phyloP scores from a whole-genome alignment of 2,888 invertebrate species.

The Pocota personata region DNA sequence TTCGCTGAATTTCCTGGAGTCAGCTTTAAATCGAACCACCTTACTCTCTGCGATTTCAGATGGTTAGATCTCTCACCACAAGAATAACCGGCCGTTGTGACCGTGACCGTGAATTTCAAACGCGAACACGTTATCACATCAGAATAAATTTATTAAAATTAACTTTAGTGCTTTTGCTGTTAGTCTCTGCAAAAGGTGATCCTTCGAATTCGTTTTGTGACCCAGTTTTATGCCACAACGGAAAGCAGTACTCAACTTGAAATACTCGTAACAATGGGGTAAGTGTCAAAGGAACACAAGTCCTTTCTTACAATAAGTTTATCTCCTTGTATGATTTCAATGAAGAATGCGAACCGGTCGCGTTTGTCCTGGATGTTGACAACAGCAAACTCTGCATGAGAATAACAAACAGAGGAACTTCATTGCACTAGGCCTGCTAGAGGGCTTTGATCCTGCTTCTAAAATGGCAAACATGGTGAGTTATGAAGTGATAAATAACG shows the following conservation, averaged over 20 bases:
- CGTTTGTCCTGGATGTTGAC: slow-evolving; percentile 78
- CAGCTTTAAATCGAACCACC: background rate
- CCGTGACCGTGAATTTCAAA: slow-evolving; percentile 62
- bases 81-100: slow-evolving; percentile 60
- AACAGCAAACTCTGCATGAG: slow-evolving; percentile 78
- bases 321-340: slow-evolving; percentile 76
- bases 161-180: slow-evolving; percentile 11
- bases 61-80: slow-evolving; percentile 57
- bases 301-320: background rate
- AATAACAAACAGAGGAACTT: slow-evolving; percentile 81
- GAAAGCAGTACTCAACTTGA: slow-evolving; percentile 79
- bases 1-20: slow-evolving; percentile 24
- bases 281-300: slow-evolving; percentile 68
- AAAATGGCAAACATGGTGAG: slow-evolving; percentile 81
- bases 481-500: background rate
- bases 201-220: slow-evolving; percentile 34
- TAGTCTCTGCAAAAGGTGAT: slow-evolving; percentile 32
- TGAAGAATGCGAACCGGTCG: slow-evolving; percentile 77
- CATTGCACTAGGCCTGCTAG: slow-evolving; percentile 79
- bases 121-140: slow-evolving; percentile 31
- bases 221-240: slow-evolving; percentile 58
- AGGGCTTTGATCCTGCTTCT: slow-evolving; percentile 81
- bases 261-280: slow-evolving; percentile 81
- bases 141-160: slow-evolving; percentile 47
- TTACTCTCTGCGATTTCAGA: slow-evolving; percentile 57